Percentiles rank a stretch among this genome's conserved stretches.
These are phyloP conservation scores for Athetis lepigone DNA, from an alignment of 2,888 invertebrate species.

Conservation along the genomic window DNA sequence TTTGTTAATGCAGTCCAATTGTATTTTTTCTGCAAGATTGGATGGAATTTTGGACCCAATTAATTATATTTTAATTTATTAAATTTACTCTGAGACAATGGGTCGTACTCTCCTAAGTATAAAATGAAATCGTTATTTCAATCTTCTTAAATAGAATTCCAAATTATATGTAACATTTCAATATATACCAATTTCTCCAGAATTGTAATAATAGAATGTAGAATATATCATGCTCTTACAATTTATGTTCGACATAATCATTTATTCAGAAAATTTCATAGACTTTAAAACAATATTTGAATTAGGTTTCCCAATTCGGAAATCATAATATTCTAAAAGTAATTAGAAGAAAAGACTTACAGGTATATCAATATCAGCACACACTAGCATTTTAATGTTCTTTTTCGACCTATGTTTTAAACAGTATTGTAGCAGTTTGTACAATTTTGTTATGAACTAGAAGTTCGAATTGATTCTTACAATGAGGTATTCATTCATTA, in stretches of 20 bases:
- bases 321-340: conserved; percentile 68
- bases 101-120: conserved; percentile 73
- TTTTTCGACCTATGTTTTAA: conserved; percentile 52
- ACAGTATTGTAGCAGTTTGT: conserved; percentile 70
- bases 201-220: conserved; percentile 75
- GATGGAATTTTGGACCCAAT: conserved; percentile 90
- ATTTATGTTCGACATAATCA: conserved; percentile 77
- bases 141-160: conserved; percentile 81
- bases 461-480: conserved; percentile 70
- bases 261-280: conserved; percentile 77
- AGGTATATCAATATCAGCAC: conserved; percentile 70
- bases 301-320: conserved; percentile 74
- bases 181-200: conserved; percentile 83
- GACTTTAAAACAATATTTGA: conserved; percentile 63
- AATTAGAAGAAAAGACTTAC: conserved; percentile 69
- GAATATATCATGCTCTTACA: conserved; percentile 82
- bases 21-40: conserved; percentile 82
- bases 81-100: conserved; percentile 84
- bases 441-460: conserved; percentile 70
- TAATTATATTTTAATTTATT: conserved; percentile 80
- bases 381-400: conserved; percentile 67
- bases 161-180: conserved; percentile 83
- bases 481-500: conserved; percentile 79
- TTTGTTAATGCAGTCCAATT: conserved; percentile 83
- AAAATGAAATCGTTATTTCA: conserved; percentile 76